Evolutionary conservation across 2,888 invertebrate genomes (phyloP).

Genomic region (Helicoverpa assulta): DNA sequence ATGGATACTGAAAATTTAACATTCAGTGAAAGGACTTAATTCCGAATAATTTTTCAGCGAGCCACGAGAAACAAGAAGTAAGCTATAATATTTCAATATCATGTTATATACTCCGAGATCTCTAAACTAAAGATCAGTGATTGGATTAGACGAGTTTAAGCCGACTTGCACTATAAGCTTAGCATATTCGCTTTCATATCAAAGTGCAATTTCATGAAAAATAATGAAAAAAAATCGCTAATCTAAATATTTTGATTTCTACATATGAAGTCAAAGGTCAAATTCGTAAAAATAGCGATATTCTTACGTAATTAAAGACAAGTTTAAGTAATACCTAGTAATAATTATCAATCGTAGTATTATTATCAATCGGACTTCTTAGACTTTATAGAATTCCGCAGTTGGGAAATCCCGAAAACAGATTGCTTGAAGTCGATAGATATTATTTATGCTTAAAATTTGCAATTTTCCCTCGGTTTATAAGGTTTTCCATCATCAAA

Average conservation of each 20-base stretch:
- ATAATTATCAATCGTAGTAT: too few species aligned
- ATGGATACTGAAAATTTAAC: too few species aligned
- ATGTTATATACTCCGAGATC: too few species aligned
- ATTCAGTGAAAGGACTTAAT: too few species aligned
- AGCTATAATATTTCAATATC: too few species aligned
- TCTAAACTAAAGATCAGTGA: not conserved
- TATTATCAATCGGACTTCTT: too few species aligned
- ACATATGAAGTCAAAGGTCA: not conserved
- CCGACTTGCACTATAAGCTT: conserved; percentile 18
- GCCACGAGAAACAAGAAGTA: too few species aligned
- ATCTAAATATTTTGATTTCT: conserved; percentile 2
- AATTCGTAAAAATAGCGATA: not conserved
- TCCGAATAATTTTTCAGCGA: too few species aligned
- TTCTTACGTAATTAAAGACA: not conserved
- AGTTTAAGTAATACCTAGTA: too few species aligned
- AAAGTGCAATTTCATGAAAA: conserved; percentile 18
- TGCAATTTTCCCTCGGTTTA: too few species aligned
- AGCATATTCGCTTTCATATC: conserved; percentile 32
- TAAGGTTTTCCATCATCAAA: too few species aligned
- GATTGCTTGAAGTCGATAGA: not conserved
- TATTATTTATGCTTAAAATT: too few species aligned
- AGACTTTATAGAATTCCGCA: not conserved
- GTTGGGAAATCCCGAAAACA: not conserved
- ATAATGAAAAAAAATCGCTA: conserved; percentile 6
- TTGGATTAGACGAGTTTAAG: conserved; percentile 26